These are phyloP conservation scores for Euproctis similis DNA, from an alignment of 2,888 invertebrate species.

Conservation along the genomic window DNA sequence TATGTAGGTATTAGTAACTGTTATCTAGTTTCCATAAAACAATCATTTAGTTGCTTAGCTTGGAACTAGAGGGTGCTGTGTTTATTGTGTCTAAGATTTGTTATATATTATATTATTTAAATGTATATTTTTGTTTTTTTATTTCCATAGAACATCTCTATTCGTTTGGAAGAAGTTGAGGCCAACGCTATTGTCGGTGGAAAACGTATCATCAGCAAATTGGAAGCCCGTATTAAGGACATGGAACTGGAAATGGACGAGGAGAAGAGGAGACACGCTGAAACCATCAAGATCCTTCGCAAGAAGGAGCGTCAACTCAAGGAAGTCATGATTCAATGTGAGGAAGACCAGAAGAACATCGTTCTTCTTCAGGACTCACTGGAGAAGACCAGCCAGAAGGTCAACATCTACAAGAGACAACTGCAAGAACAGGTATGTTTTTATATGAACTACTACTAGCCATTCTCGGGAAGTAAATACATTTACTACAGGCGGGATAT, in stretches of 20 bases:
- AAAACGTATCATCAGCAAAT: conserved; percentile 97
- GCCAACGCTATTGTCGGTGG: conserved; percentile 97
- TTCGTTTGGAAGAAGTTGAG: conserved; percentile 96
- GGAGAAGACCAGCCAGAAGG: conserved; percentile 91
- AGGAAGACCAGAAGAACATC: conserved; percentile 98
- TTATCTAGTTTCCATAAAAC: too few species aligned
- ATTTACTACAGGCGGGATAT: too few species aligned
- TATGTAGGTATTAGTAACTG: too few species aligned
- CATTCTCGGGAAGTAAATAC: too few species aligned
- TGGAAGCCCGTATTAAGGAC: conserved; percentile 96
- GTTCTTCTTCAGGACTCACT: conserved; percentile 91
- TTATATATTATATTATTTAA: too few species aligned
- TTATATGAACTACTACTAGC: too few species aligned
- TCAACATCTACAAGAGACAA: conserved; percentile 96
- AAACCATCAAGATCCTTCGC: conserved; percentile 97
- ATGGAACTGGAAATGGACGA: conserved; percentile 96
- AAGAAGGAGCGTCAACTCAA: conserved; percentile 98
- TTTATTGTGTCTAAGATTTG: too few species aligned
- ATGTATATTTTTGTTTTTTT: too few species aligned
- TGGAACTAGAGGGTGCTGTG: too few species aligned
- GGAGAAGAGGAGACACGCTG: conserved; percentile 97
- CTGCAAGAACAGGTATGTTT: conserved; percentile 87
- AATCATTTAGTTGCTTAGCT: too few species aligned
- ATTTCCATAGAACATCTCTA: conserved; percentile 82
- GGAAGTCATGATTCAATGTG: conserved; percentile 95